Evolutionary conservation across 2,888 invertebrate genomes (phyloP).

Genomic region (Sarcophaga caerulescens): DNA sequence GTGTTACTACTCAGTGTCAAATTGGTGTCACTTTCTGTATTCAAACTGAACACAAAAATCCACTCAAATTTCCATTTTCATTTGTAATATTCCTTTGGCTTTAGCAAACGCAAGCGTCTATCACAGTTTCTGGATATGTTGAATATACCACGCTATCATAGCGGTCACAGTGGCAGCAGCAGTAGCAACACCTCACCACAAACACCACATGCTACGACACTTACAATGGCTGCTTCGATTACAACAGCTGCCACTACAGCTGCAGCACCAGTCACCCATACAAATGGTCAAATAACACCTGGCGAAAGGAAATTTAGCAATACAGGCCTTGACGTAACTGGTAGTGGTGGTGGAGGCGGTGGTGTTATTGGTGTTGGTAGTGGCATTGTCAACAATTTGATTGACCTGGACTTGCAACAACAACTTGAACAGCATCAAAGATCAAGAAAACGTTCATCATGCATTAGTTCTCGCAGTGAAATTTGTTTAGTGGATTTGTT

Average conservation of each 20-base stretch:
- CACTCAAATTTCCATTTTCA: background rate
- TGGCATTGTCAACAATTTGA: background rate
- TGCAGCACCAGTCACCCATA: background rate
- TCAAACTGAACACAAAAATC: background rate
- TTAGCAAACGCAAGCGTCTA: conserved; percentile 67
- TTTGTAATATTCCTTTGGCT: background rate
- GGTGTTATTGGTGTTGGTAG: background rate
- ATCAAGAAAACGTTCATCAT: conserved; percentile 68
- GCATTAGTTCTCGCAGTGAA: conserved; percentile 74
- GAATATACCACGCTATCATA: conserved; percentile 68
- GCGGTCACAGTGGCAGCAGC: conserved; percentile 57
- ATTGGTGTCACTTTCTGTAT: background rate
- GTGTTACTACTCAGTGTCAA: background rate
- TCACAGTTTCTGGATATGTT: conserved; percentile 73
- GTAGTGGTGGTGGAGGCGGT: background rate
- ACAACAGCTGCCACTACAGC: conserved; percentile 18
- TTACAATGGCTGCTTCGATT: background rate
- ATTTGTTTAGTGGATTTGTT: conserved; percentile 72
- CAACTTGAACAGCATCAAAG: conserved; percentile 7
- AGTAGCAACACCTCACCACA: conserved; percentile 60
- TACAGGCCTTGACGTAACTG: background rate
- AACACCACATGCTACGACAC: conserved; percentile 51
- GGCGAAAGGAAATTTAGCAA: background rate
- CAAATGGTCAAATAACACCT: background rate
- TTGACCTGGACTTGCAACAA: conserved; percentile 47